Evolutionary conservation across 2,113 vertebrate species (phyloP).

Genomic region (Himantopus leucocephalus): DNA sequence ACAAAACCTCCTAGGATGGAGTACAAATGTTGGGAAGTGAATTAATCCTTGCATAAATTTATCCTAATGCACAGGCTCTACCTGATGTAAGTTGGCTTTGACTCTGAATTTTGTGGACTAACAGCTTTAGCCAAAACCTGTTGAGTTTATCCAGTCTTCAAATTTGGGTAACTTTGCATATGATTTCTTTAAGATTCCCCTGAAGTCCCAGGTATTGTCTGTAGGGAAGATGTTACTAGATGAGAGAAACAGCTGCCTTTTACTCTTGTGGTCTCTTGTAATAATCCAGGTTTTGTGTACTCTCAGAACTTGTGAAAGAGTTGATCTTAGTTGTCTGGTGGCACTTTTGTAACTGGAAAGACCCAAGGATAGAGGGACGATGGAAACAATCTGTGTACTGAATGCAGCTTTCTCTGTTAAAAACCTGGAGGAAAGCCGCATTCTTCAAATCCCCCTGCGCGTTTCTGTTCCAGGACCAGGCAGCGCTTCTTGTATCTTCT

Average conservation of each 20-base stretch:
- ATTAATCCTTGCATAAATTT: background rate
- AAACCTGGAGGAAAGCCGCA: background rate
- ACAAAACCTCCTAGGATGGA: background rate
- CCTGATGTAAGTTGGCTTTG: background rate
- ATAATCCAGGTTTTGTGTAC: background rate
- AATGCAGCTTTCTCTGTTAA: background rate
- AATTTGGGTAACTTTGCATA: rapidly evolving
- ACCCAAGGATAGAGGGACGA: rapidly evolving
- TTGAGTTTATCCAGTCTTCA: rapidly evolving
- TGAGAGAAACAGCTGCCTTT: background rate
- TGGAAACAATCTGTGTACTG: background rate
- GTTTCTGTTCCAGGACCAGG: background rate
- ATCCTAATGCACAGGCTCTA: rapidly evolving
- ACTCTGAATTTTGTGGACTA: background rate
- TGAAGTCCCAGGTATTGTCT: background rate
- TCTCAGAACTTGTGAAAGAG: background rate
- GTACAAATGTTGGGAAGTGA: background rate
- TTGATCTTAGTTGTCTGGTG: background rate
- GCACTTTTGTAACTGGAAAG: background rate
- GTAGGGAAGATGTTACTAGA: background rate
- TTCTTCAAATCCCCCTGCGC: background rate
- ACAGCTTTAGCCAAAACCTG: background rate
- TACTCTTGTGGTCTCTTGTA: background rate
- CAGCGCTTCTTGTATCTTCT: background rate
- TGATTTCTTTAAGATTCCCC: background rate